Percentiles rank a stretch among this genome's conserved stretches.
phyloP scores from a whole-genome alignment of 2,113 vertebrate genomes.

The Morone saxatilis region DNA sequence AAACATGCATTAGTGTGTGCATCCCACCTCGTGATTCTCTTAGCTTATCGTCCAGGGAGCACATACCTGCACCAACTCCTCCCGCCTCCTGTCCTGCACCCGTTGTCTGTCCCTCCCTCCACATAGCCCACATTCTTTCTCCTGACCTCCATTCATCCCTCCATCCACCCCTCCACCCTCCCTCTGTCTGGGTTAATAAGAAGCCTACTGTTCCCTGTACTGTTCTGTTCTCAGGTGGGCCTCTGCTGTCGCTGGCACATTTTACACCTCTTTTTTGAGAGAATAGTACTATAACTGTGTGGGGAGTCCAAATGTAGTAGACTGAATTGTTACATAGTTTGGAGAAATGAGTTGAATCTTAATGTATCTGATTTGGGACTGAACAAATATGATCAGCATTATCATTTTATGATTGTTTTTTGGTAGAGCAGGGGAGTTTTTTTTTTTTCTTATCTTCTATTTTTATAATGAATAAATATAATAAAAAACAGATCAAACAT shows the following conservation, averaged over 20 bases:
- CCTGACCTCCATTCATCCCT: conserved; percentile 77
- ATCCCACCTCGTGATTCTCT: conserved; percentile 26
- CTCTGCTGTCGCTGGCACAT: conserved; percentile 48
- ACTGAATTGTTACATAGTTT: neutral
- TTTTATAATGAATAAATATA: too few relatives aligned
- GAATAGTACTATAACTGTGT: neutral
- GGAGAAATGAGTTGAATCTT: neutral
- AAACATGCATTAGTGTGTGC: neutral
- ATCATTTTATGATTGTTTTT: too few relatives aligned
- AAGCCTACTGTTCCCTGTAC: conserved; percentile 76
- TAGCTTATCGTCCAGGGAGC: conserved; percentile 38
- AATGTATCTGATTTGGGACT: neutral
- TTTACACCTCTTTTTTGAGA: conserved; percentile 64
- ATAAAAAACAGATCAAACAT: too few relatives aligned
- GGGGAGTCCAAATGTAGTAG: conserved; percentile 5
- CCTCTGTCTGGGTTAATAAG: conserved; percentile 73
- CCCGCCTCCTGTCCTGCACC: conserved; percentile 17
- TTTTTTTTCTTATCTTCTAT: neutral
- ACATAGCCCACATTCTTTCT: conserved; percentile 82
- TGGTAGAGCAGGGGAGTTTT: too few relatives aligned
- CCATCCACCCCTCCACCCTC: conserved; percentile 42
- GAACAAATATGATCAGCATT: neutral
- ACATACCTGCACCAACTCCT: conserved; percentile 67
- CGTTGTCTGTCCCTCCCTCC: conserved; percentile 45
- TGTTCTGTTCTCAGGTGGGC: conserved; percentile 68